Evolutionary conservation across 2,797 vertebrate species (phyloP).

Genomic region (Poecile montanus): DNA sequence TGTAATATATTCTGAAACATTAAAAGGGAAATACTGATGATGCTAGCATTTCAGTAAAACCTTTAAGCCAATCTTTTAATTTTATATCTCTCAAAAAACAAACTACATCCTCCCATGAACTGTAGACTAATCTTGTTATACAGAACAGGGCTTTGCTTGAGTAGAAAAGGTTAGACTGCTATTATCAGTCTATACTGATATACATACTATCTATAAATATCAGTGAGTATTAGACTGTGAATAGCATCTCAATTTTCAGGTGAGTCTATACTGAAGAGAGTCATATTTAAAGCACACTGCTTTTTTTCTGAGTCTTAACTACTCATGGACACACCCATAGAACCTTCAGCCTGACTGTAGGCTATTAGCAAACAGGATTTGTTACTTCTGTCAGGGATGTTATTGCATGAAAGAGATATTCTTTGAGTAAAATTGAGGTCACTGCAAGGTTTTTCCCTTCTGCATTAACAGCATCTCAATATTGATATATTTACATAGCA

Average conservation of each 20-base stretch:
- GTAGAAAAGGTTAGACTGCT: neutral
- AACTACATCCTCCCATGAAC: neutral
- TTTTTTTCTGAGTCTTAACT: neutral
- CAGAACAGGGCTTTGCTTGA: neutral
- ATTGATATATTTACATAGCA: neutral
- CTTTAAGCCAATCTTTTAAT: neutral
- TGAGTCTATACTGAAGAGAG: neutral
- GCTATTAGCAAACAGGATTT: neutral
- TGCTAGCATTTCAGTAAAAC: neutral
- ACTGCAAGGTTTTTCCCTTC: neutral
- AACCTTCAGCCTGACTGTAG: neutral
- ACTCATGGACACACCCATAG: neutral
- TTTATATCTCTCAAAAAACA: neutral
- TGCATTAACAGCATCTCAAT: rapidly evolving
- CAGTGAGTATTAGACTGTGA: neutral
- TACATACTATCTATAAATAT: neutral
- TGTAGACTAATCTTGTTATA: neutral
- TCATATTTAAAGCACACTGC: neutral
- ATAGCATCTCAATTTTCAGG: neutral
- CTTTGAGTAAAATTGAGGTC: neutral
- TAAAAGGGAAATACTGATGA: neutral
- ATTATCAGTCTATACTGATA: neutral
- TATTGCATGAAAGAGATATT: neutral
- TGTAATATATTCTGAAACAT: neutral
- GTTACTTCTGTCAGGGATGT: neutral